These are phyloP conservation scores for Microctenopoma lineatum DNA, from an alignment of 2,797 vertebrate species.

Conservation along the genomic window DNA sequence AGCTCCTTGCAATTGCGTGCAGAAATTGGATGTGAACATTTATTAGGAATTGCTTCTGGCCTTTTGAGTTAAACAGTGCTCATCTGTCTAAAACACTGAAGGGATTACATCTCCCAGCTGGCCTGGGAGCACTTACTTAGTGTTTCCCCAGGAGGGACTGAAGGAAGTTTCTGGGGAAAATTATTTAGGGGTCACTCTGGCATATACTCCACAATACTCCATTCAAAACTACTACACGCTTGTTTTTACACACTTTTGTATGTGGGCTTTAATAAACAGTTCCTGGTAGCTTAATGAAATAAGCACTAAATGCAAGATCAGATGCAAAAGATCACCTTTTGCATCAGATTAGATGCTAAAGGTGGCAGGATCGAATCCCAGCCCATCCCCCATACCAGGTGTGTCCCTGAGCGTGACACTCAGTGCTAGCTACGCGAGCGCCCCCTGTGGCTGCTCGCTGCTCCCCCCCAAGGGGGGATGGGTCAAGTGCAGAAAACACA, in stretches of 20 bases:
- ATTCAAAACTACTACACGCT: background rate
- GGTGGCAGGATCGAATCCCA: too few relatives aligned
- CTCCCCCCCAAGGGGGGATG: too few relatives aligned
- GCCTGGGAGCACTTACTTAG: slow-evolving; percentile 7
- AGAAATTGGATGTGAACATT: slow-evolving; percentile 3
- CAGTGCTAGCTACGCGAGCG: too few relatives aligned
- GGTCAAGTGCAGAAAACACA: too few relatives aligned
- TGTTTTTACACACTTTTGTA: slow-evolving; percentile 34
- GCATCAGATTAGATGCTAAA: too few relatives aligned
- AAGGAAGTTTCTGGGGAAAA: slow-evolving; percentile 6
- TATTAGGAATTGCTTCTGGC: slow-evolving; percentile 1
- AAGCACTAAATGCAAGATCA: too few relatives aligned
- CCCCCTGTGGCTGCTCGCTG: too few relatives aligned
- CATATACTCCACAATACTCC: too few relatives aligned
- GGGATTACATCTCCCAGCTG: slow-evolving; percentile 16
- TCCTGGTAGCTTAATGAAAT: too few relatives aligned
- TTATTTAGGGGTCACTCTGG: background rate
- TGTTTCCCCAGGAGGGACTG: slow-evolving; percentile 6
- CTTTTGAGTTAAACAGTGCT: slow-evolving; percentile 5
- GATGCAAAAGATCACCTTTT: too few relatives aligned
- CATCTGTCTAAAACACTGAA: slow-evolving; percentile 4
- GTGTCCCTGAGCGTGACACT: too few relatives aligned
- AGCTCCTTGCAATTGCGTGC: background rate
- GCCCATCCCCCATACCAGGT: too few relatives aligned
- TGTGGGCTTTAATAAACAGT: slow-evolving; percentile 3